A percentile compares a stretch with the other conserved stretches of the same genome.
Conservation (phyloP, 92 coral and sea anemone species). For the Zoanthus sociatus region DNA sequence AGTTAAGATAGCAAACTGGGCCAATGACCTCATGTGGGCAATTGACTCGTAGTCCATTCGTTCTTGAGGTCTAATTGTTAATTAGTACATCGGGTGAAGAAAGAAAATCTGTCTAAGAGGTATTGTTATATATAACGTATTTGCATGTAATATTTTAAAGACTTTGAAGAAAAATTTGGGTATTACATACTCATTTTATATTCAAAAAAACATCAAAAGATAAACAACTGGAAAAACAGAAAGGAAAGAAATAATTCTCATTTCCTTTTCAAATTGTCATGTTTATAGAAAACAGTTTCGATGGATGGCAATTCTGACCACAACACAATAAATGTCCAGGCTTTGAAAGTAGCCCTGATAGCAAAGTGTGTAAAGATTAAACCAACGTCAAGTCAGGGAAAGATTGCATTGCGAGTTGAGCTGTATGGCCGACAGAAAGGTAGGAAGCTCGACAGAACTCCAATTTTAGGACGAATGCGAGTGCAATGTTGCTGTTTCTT, state of each 20-base stretch:
- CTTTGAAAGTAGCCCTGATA: neutral
- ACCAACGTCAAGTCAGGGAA: neutral
- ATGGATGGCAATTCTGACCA: constrained; percentile 7
- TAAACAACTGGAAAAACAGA: neutral
- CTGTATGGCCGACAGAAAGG: constrained; percentile 22
- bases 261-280: neutral
- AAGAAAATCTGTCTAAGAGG: too few relatives aligned
- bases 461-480: neutral
- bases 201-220: neutral
- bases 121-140: too few relatives aligned
- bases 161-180: too few relatives aligned
- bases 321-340: neutral
- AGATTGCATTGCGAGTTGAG: constrained; percentile 6
- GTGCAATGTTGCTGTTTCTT: neutral
- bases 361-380: constrained; percentile 24
- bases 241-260: neutral
- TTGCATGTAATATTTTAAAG: too few relatives aligned
- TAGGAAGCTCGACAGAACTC: neutral
- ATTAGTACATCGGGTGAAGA: too few relatives aligned
- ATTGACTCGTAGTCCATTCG: too few relatives aligned
- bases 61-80: too few relatives aligned
- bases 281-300: neutral
- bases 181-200: too few relatives aligned
- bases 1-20: too few relatives aligned
- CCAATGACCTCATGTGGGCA: too few relatives aligned